Conservation (phyloP, 1,140 invertebrate species). For the fruit fly (Drosophila melanogaster) region DNA sequence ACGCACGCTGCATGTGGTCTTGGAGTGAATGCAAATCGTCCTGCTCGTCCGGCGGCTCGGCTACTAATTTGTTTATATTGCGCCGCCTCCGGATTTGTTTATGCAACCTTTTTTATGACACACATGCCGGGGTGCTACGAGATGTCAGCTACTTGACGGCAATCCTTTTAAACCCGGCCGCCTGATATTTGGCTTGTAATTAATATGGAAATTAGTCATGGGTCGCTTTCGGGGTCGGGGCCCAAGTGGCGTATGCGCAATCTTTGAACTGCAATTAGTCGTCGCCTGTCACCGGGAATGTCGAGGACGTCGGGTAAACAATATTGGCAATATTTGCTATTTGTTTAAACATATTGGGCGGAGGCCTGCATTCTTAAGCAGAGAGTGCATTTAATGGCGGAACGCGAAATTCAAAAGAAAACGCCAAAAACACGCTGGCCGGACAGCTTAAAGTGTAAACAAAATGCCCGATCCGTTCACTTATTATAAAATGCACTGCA, state of each 20-base stretch:
- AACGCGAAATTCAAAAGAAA: conserved; percentile 53
- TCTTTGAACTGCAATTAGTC: conserved; percentile 71
- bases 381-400: conserved; percentile 79
- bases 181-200: conserved; percentile 54
- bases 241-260: conserved; percentile 73
- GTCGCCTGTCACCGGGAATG: conserved; percentile 41
- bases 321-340: conserved; percentile 46
- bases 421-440: conserved; percentile 13
- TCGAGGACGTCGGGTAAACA: conserved; percentile 41
- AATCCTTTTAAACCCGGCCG: conserved; percentile 66
- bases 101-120: conserved; percentile 69
- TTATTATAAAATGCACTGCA: conserved; percentile 67
- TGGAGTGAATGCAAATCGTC: conserved; percentile 30
- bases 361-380: conserved; percentile 70
- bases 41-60: conserved; percentile 30
- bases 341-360: conserved; percentile 68
- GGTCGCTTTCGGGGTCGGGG: not conserved
- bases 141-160: conserved; percentile 64
- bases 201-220: conserved; percentile 62
- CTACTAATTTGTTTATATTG: conserved; percentile 68
- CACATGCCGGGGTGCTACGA: conserved; percentile 36
- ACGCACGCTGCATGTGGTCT: conserved; percentile 61
- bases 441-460: conserved; percentile 79
- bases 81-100: conserved; percentile 62
- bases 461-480: conserved; percentile 72